phyloP scores from a whole-genome alignment of 2,888 invertebrate species.

The Drosophila gaucha region DNA sequence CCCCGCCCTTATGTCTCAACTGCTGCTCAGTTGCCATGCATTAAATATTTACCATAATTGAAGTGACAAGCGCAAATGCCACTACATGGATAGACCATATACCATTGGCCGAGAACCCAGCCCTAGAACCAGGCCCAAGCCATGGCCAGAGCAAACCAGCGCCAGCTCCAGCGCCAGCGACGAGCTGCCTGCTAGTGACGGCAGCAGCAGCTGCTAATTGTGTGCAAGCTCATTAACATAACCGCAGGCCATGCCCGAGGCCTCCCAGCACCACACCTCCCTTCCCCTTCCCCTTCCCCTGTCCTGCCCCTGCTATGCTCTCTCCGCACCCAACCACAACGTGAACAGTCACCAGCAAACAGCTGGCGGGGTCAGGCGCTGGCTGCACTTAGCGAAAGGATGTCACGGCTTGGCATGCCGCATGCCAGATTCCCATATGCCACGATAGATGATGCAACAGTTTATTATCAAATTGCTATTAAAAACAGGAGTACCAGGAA shows the following conservation, averaged over 20 bases:
- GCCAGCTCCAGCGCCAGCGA: not conserved
- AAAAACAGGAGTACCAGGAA: not conserved
- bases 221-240: conserved; percentile 80
- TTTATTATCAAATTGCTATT: conserved; percentile 38
- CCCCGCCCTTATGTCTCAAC: not conserved
- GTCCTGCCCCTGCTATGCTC: too few species aligned
- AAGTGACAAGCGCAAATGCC: conserved; percentile 79
- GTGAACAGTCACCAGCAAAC: conserved; percentile 53
- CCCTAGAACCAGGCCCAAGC: conserved; percentile 13
- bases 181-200: conserved; percentile 54
- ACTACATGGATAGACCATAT: conserved; percentile 57
- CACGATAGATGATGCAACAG: conserved; percentile 53
- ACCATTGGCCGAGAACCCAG: conserved; percentile 30
- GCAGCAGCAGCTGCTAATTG: conserved; percentile 80
- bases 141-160: conserved; percentile 6
- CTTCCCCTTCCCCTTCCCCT: not conserved
- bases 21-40: conserved; percentile 43
- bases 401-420: conserved; percentile 62
- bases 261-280: conserved; percentile 6
- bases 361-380: conserved; percentile 56
- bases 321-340: conserved; percentile 11
- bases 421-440: conserved; percentile 44
- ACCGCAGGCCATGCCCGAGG: conserved; percentile 73
- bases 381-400: conserved; percentile 58
- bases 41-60: conserved; percentile 80